phyloP scores from a whole-genome alignment of 1,140 invertebrate species.

The Akabosia matsudoensis region DNA sequence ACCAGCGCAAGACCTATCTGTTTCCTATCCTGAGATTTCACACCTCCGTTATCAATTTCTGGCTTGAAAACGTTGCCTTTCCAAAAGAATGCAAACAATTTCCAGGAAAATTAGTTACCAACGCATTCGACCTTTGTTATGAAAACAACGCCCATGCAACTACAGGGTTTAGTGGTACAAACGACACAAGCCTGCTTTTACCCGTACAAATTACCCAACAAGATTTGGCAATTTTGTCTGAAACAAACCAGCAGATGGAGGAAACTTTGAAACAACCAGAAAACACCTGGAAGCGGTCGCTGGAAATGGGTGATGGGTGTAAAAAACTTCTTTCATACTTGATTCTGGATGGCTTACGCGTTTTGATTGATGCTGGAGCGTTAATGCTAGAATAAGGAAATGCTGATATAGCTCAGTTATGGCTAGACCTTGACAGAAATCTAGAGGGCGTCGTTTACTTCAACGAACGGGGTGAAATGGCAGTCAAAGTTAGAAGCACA shows the following conservation, averaged over 20 bases:
- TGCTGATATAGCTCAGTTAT: slow-evolving; percentile 34
- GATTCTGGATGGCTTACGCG: not conserved
- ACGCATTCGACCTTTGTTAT: slow-evolving; percentile 29
- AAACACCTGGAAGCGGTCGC: slow-evolving; percentile 14
- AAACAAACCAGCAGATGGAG: slow-evolving; percentile 24
- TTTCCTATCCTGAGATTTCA: slow-evolving; percentile 23
- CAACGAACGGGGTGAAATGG: slow-evolving; percentile 29
- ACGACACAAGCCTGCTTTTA: slow-evolving; percentile 31
- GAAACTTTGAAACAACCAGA: slow-evolving; percentile 26
- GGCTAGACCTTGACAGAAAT: slow-evolving; percentile 24
- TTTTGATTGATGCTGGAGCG: slow-evolving; percentile 41
- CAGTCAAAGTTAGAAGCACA: slow-evolving; percentile 25
- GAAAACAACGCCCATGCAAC: not conserved
- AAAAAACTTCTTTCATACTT: slow-evolving; percentile 23
- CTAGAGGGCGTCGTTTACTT: slow-evolving; percentile 40
- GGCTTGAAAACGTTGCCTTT: slow-evolving; percentile 30
- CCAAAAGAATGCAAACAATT: slow-evolving; percentile 34
- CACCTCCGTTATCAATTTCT: slow-evolving; percentile 35
- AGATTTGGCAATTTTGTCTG: slow-evolving; percentile 23
- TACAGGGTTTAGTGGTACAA: slow-evolving; percentile 37
- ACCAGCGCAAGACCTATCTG: not conserved
- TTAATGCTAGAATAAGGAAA: slow-evolving; percentile 42
- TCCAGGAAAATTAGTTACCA: slow-evolving; percentile 26
- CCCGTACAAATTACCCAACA: slow-evolving; percentile 24
- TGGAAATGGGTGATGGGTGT: slow-evolving; percentile 2